Percentiles rank a stretch among this genome's conserved stretches.
Conservation (phyloP, 2,888 invertebrate genomes). For the Ptychoptera albimana region DNA sequence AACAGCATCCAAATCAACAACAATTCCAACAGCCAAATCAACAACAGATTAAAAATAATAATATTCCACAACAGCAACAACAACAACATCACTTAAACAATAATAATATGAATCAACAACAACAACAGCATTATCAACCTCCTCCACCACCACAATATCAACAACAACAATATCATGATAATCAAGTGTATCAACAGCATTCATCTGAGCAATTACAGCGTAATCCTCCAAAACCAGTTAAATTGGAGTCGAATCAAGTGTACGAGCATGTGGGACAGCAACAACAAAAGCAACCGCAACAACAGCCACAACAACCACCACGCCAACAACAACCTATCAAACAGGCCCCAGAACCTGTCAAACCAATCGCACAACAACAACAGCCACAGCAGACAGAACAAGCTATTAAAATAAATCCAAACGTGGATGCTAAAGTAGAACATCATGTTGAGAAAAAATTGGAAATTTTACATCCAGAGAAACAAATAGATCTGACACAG, state of each 20-base stretch:
- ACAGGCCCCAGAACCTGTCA: not conserved
- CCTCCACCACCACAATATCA: conserved; percentile 7
- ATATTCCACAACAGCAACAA: conserved; percentile 12
- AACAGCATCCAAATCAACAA: conserved; percentile 14
- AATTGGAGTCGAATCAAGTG: conserved; percentile 19
- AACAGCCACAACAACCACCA: conserved; percentile 10
- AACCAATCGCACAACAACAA: not conserved
- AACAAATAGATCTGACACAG: too few relatives aligned
- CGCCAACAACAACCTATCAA: conserved; percentile 6
- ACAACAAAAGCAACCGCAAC: not conserved
- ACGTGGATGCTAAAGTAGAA: too few relatives aligned
- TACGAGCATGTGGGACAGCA: conserved; percentile 15
- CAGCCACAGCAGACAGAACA: not conserved
- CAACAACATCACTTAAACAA: conserved; percentile 9
- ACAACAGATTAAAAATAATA: conserved; percentile 12
- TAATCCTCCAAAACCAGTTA: conserved; percentile 16
- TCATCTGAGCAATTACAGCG: too few relatives aligned
- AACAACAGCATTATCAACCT: too few relatives aligned
- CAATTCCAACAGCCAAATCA: conserved; percentile 15
- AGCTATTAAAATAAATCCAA: too few relatives aligned
- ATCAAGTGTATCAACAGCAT: conserved; percentile 10
- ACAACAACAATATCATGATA: conserved; percentile 12
- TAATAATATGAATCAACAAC: conserved; percentile 5
- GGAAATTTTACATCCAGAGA: too few relatives aligned
- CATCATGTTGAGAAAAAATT: too few relatives aligned